Evolutionary conservation across 2,797 vertebrate species (phyloP), one percentile per base, ranked within the genome.

Genomic region (Brachymystax lenok): DNA sequence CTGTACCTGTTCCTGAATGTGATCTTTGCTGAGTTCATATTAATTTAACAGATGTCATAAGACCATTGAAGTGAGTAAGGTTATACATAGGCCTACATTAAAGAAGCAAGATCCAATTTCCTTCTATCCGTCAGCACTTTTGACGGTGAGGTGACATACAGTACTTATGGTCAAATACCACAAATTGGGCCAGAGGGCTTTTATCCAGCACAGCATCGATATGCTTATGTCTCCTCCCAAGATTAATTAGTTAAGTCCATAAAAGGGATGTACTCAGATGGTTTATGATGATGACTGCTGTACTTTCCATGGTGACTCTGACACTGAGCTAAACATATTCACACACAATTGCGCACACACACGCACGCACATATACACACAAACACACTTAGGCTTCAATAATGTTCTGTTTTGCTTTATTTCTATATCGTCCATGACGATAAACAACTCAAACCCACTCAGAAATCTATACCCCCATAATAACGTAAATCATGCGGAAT

Each of bases 281-380:
- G 16, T 69, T 35, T 35, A 33, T 69, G 16, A 59, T 46, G 17
- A 46, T 10, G 40, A 46, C 40, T 13, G 10, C 40, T 69, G 16
- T 10, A 33, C n/a, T 4, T 69, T 19, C 33, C 16, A 3, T 69
- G 17, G 40, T 19, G 17, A 33, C 33, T 69, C 30, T 69, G 67
- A 69, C 27, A 67, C 21, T 13, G 64, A 69, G 67, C 5, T 19
- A 59, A 59, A 7, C 54, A 19, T 7, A 46, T 46, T 10, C 40
- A 1, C 35, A 2, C 7, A 0, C 35, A 8, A 1, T 0, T 7
- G 5, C 6, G 5, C 35, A 35, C 35, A 8, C 0, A 1, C 35
- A 33, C 30, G 0, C 33, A 35, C 33, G 6, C 33, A 35, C 33
- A 35, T 5, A 7, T 6, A 40, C 35, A 8, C 40, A 46, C 40